These are phyloP conservation scores for Umimayanthus chanpuru DNA, from an alignment of 92 coral and sea anemone genomes.

Conservation along the genomic window DNA sequence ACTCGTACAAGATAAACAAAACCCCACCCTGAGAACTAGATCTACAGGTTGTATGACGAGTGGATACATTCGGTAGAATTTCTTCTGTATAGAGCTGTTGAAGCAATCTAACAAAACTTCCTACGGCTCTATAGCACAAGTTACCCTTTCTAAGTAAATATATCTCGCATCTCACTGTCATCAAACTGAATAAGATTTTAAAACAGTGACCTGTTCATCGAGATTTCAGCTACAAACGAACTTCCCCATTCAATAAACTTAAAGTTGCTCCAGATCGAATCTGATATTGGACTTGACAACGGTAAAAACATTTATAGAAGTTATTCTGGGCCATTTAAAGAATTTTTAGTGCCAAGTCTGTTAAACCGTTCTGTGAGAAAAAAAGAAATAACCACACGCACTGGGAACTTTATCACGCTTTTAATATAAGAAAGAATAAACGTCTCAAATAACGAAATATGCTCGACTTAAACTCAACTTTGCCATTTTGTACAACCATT, in stretches of 20 bases:
- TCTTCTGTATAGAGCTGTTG: constrained; percentile 29
- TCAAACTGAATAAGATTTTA: background rate
- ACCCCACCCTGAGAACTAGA: constrained; percentile 16
- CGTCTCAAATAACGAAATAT: background rate
- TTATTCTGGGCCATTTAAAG: background rate
- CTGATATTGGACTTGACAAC: background rate
- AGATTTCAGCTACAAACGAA: constrained; percentile 12
- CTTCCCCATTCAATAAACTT: constrained; percentile 1
- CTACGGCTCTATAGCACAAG: background rate
- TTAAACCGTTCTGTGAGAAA: background rate
- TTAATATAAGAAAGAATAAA: background rate
- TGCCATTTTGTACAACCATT: background rate
- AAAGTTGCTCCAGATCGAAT: background rate
- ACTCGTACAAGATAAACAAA: background rate
- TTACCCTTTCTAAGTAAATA: background rate
- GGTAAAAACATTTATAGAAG: background rate
- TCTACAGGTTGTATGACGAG: constrained; percentile 24
- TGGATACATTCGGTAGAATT: constrained; percentile 19
- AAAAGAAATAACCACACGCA: background rate
- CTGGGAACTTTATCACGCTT: background rate
- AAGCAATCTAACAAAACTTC: background rate
- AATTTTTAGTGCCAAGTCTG: background rate
- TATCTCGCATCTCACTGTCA: background rate
- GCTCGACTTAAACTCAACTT: constrained; percentile 8
- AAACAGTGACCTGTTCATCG: background rate